phyloP scores from a whole-genome alignment of 2,888 invertebrate species.

The Drosophila colorata region DNA sequence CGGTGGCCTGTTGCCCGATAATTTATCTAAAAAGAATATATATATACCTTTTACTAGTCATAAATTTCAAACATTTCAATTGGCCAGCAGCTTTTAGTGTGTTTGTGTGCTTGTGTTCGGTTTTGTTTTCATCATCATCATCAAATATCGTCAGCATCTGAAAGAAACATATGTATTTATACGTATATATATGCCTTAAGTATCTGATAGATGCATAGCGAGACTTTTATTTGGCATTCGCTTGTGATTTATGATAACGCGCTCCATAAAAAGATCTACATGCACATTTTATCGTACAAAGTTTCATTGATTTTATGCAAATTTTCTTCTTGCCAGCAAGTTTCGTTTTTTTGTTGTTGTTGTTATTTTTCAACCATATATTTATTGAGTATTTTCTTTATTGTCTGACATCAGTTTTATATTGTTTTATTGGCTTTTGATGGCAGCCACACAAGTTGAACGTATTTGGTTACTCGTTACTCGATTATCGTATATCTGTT shows the following conservation, averaged over 20 bases:
- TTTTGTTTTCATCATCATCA: conserved; percentile 65
- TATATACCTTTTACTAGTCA: conserved; percentile 46
- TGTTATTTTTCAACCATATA: conserved; percentile 24
- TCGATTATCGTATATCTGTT: conserved; percentile 37
- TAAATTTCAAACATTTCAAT: conserved; percentile 77
- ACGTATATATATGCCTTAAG: conserved; percentile 25
- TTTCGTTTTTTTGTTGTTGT: conserved; percentile 33
- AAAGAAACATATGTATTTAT: conserved; percentile 22
- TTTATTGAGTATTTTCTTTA: conserved; percentile 68
- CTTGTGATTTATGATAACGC: conserved; percentile 77
- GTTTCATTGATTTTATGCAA: conserved; percentile 76
- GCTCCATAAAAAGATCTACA: conserved; percentile 61
- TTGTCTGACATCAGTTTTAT: conserved; percentile 55
- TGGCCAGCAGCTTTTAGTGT: conserved; percentile 55
- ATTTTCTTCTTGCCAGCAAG: conserved; percentile 45
- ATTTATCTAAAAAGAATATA: conserved; percentile 46
- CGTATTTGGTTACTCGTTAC: conserved; percentile 59
- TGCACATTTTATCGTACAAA: conserved; percentile 47
- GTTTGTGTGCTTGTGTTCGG: conserved; percentile 39
- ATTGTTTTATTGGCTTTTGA: conserved; percentile 67
- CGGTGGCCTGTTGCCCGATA: conserved; percentile 51
- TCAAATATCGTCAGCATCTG: conserved; percentile 54
- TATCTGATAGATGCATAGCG: conserved; percentile 59
- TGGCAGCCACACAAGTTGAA: conserved; percentile 69
- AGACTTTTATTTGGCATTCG: conserved; percentile 73